A percentile compares a stretch with the other conserved stretches of the same genome.
Evolutionary conservation across 1,140 invertebrate species (phyloP).

Genomic region (Caerostris darwini): DNA sequence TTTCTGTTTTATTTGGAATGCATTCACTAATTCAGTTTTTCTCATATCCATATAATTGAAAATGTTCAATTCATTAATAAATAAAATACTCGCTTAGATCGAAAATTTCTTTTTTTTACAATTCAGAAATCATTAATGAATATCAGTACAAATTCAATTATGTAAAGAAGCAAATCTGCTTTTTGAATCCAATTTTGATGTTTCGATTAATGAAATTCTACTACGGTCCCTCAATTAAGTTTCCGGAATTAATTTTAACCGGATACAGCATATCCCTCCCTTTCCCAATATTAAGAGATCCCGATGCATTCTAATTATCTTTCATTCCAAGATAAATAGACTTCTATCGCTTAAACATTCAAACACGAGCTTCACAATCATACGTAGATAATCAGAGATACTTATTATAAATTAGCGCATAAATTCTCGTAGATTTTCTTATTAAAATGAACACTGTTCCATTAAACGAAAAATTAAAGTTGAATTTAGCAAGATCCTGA

Average conservation of each 20-base stretch:
- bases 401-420: not conserved
- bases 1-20: too few species aligned
- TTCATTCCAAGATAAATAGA: not conserved
- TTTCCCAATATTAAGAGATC: not conserved
- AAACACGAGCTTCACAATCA: not conserved
- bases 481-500: not conserved
- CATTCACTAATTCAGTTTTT: too few species aligned
- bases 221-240: not conserved
- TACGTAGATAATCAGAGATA: not conserved
- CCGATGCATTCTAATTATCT: not conserved
- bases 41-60: too few species aligned
- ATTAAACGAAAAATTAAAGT: not conserved
- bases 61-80: too few species aligned
- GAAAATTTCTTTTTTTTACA: too few species aligned
- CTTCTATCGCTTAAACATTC: not conserved
- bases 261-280: not conserved
- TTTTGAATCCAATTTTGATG: not conserved
- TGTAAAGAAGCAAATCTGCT: not conserved
- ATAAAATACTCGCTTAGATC: too few species aligned
- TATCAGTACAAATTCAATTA: too few species aligned
- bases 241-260: slow-evolving; percentile 23
- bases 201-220: slow-evolving; percentile 7
- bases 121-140: too few species aligned
- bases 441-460: not conserved
- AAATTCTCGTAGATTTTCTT: not conserved